Percentiles rank a stretch among this genome's conserved stretches.
phyloP scores from a whole-genome alignment of 1,140 invertebrate species.

The Calliphora vicina region DNA sequence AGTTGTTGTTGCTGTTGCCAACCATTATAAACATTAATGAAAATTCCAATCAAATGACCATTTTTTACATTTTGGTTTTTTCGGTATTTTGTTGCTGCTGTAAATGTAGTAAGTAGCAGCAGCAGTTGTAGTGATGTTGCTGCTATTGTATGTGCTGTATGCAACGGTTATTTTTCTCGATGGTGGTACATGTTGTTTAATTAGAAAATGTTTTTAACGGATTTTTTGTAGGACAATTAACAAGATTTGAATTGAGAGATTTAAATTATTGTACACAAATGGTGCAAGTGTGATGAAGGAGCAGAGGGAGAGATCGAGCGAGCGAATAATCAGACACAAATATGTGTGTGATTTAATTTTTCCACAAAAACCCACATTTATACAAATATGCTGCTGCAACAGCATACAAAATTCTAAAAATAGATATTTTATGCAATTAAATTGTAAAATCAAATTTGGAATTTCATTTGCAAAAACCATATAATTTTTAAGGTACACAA shows the following conservation, averaged over 20 bases:
- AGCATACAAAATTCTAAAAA: background rate
- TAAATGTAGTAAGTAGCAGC: background rate
- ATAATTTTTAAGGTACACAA: too few species aligned
- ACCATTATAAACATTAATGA: conserved; percentile 24
- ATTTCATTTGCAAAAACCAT: too few species aligned
- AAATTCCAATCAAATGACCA: conserved; percentile 34
- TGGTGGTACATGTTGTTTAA: conserved; percentile 23
- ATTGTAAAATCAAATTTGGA: too few species aligned
- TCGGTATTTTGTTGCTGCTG: background rate
- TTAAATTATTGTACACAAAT: conserved; percentile 28
- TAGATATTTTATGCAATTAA: too few species aligned
- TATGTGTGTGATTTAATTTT: background rate
- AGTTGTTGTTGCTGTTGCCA: background rate
- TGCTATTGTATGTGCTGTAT: background rate
- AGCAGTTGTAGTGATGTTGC: background rate
- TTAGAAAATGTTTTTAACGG: conserved; percentile 35
- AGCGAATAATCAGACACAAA: background rate
- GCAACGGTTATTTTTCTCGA: background rate
- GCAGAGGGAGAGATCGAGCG: background rate
- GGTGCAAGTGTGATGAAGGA: too few species aligned
- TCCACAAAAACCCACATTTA: background rate
- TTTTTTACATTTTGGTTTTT: background rate
- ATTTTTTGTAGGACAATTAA: conserved; percentile 31
- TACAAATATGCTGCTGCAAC: background rate
- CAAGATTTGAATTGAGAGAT: conserved; percentile 32